Evolutionary conservation across 1,140 invertebrate genomes (phyloP).

Genomic region (Drosophila obscura): DNA sequence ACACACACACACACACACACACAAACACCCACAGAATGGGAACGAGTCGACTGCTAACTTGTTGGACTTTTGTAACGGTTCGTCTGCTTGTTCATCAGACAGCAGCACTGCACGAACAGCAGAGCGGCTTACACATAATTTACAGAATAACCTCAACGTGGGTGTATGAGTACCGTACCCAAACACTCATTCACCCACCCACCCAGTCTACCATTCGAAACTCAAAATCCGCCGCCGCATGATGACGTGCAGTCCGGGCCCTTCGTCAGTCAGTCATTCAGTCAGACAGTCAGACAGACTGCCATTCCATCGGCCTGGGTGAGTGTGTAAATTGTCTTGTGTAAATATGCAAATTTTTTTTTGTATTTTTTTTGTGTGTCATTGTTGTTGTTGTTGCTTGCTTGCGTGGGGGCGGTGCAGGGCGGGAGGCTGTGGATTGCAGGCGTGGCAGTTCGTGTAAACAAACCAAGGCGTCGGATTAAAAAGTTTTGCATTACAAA

Average conservation of each 20-base stretch:
- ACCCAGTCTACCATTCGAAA: background rate
- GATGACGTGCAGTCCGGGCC: slow-evolving; percentile 11
- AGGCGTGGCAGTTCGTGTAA: slow-evolving; percentile 62
- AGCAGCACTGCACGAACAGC: slow-evolving; percentile 17
- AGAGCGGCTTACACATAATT: slow-evolving; percentile 75
- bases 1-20: slow-evolving; percentile 11
- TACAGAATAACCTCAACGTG: slow-evolving; percentile 58
- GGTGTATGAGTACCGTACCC: too few species aligned
- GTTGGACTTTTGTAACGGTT: slow-evolving; percentile 70
- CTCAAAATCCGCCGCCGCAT: background rate
- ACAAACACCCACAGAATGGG: too few species aligned
- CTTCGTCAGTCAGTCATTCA: slow-evolving; percentile 36
- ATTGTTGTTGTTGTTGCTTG: slow-evolving; percentile 44
- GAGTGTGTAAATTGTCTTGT: slow-evolving; percentile 77
- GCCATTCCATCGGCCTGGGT: slow-evolving; percentile 9
- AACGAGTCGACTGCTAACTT: slow-evolving; percentile 48
- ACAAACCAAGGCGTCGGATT: slow-evolving; percentile 77
- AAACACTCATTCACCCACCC: slow-evolving; percentile 32
- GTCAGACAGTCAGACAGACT: slow-evolving; percentile 33
- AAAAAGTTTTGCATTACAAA: slow-evolving; percentile 75
- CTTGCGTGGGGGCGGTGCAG: slow-evolving; percentile 16
- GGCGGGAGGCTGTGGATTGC: slow-evolving; percentile 8
- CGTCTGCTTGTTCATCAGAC: slow-evolving; percentile 54
- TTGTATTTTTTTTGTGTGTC: slow-evolving; percentile 44
- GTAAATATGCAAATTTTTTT: slow-evolving; percentile 74